Percentiles rank a stretch among this genome's conserved stretches.
These are phyloP conservation scores for Pseudorhiza aurosa DNA, from an alignment of 30 jellyfish, hydroid and myxozoan species.

Conservation along the genomic window DNA sequence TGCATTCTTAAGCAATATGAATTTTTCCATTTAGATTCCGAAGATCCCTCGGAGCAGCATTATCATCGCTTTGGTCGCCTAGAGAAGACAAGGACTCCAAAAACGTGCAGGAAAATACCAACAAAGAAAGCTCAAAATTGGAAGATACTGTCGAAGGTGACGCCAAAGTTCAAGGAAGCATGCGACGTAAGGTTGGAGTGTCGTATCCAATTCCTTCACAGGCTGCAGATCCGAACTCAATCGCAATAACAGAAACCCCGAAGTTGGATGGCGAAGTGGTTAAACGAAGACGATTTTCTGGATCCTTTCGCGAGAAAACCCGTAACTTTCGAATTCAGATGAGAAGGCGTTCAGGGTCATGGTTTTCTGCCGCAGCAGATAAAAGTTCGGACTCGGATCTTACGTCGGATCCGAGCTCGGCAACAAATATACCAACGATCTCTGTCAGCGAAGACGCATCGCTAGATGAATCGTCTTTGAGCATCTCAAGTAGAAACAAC, in stretches of 20 bases:
- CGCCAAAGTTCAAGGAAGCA: background rate
- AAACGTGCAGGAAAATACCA: slow-evolving; percentile 7
- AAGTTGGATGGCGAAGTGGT: slow-evolving; percentile 34
- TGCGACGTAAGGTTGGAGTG: slow-evolving; percentile 68
- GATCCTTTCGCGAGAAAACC: slow-evolving; percentile 64
- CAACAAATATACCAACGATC: slow-evolving; percentile 18
- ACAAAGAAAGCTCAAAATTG: background rate
- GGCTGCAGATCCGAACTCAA: background rate
- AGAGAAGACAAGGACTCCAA: slow-evolving; percentile 68
- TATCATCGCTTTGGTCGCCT: slow-evolving; percentile 85
- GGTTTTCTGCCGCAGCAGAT: slow-evolving; percentile 53
- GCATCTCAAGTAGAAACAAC: slow-evolving; percentile 7
- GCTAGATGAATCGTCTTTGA: slow-evolving; percentile 12
- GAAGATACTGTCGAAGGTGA: slow-evolving; percentile 2
- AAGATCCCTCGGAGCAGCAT: slow-evolving; percentile 94
- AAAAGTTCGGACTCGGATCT: slow-evolving; percentile 42
- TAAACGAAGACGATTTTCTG: slow-evolving; percentile 58
- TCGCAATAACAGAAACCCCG: slow-evolving; percentile 9
- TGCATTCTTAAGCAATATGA: too few relatives aligned
- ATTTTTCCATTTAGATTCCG: slow-evolving; percentile 61
- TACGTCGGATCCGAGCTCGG: background rate
- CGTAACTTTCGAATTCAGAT: slow-evolving; percentile 56
- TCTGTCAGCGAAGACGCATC: slow-evolving; percentile 12
- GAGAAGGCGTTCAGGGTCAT: slow-evolving; percentile 71
- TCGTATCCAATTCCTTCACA: slow-evolving; percentile 36